phyloP scores from a whole-genome alignment of 2,888 invertebrate genomes.

The Ophioninae sp. region DNA sequence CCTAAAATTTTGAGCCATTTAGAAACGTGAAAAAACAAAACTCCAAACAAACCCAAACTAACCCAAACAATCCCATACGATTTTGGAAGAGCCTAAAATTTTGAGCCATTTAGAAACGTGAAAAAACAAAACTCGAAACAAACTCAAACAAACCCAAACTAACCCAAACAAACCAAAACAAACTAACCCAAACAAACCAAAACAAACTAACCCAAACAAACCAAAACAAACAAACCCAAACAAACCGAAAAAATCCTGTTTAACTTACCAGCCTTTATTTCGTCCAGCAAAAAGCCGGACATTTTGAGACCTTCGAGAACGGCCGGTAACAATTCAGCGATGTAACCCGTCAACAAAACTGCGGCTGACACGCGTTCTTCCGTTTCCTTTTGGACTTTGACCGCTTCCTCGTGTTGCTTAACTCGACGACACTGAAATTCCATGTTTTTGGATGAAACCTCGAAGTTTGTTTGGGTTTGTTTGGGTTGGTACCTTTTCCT shows the following conservation, averaged over 20 bases:
- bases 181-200: too few species aligned
- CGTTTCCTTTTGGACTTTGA: conserved; percentile 86
- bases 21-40: too few species aligned
- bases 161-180: too few species aligned
- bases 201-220: too few species aligned
- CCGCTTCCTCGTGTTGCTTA: conserved; percentile 86
- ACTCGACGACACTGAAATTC: conserved; percentile 85
- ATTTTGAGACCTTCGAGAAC: conserved; percentile 91
- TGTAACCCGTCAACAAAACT: conserved; percentile 92
- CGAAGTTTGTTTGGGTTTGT: background rate
- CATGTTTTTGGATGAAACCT: background rate
- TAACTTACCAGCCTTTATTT: conserved; percentile 83
- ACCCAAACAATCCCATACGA: too few species aligned
- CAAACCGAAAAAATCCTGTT: background rate
- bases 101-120: too few species aligned
- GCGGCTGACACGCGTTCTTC: conserved; percentile 92
- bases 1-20: too few species aligned
- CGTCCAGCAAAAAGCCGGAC: conserved; percentile 87
- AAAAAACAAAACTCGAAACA: too few species aligned
- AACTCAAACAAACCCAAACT: too few species aligned
- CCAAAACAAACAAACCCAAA: too few species aligned
- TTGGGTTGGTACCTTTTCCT: conserved; percentile 83
- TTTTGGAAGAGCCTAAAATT: too few species aligned
- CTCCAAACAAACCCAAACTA: too few species aligned
- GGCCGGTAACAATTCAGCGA: conserved; percentile 92